Base-by-base conservation (phyloP, 2,888 invertebrate genomes). In the Spilosoma lubricipeda region DNA sequence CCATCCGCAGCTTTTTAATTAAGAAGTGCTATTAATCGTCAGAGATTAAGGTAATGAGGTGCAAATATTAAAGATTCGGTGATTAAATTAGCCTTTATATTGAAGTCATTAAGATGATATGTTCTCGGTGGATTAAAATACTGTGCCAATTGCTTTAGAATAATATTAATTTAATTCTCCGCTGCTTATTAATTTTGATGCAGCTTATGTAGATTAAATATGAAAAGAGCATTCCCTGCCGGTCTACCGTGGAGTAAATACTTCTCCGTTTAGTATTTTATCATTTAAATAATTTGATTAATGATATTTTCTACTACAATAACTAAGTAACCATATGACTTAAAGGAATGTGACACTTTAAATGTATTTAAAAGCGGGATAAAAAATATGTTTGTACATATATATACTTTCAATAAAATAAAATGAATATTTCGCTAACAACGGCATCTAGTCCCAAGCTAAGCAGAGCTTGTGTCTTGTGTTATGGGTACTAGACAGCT, bases 1-100 rank as follows among this genome's bases (percentile, higher is more conserved):
- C 48, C 42, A 70, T 70, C 80, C 75, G 71, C 76, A 70, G 67
- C 45, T 70, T 66, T 80, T 77, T 76, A n/a, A 8, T 27, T 39
- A 67, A 66, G 23, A 42, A 67, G 23, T 52, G 39, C 4, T 65
- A 66, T 66, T 70, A 39, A 66, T 73, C 65, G 52, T 39, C 30
- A 59, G n/a, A 73, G 66, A 70, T 73, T 66, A 70, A 9, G 23
- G 65, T 70, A 66, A 70, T 73, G 66, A 73, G 56, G 66, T 70
- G 70, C 56, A 66, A 66, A 70, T 59, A 56, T 42, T 30, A 42
- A 65, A 73, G 52, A 30, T 30, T 65, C 39, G 56, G 42, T 66
- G 30, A 70, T 66, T 66, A 36, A 70, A 66, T 70, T 66, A 70
- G n/a, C n/a, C 42, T 67, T 72, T 48, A 72, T 36, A 3, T 39